phyloP scores from a whole-genome alignment of 2,888 invertebrate species.

The Eledona agricola region DNA sequence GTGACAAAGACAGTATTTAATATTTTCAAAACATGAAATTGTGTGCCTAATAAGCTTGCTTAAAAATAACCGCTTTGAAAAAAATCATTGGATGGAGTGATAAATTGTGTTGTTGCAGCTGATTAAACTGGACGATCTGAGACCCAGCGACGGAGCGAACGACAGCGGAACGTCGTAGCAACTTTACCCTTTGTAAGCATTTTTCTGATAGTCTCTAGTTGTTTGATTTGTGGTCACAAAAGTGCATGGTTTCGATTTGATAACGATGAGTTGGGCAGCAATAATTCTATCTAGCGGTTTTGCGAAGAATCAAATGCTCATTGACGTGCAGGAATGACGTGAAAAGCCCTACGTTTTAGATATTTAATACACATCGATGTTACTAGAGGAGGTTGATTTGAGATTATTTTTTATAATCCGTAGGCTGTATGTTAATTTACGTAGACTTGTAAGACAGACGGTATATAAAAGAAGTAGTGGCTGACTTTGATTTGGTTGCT shows the following conservation, averaged over 20 bases:
- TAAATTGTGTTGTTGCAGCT: slow-evolving; percentile 61
- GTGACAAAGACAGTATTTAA: too few relatives aligned
- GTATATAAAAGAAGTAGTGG: slow-evolving; percentile 23
- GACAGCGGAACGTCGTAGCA: slow-evolving; percentile 58
- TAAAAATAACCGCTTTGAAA: background rate
- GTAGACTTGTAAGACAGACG: slow-evolving; percentile 37
- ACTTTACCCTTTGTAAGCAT: slow-evolving; percentile 30
- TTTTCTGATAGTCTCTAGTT: slow-evolving; percentile 11
- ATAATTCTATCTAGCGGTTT: slow-evolving; percentile 37
- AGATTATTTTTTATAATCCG: slow-evolving; percentile 54
- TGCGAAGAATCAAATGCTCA: slow-evolving; percentile 42
- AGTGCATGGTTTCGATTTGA: slow-evolving; percentile 29
- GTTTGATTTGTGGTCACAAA: slow-evolving; percentile 19
- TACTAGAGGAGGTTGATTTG: slow-evolving; percentile 52
- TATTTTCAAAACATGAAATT: too few relatives aligned
- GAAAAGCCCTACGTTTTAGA: slow-evolving; percentile 23
- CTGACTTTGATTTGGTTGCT: slow-evolving; percentile 28
- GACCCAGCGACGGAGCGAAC: slow-evolving; percentile 52
- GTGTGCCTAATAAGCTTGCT: too few relatives aligned
- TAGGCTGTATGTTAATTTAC: slow-evolving; percentile 34
- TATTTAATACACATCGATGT: slow-evolving; percentile 40
- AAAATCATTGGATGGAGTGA: background rate
- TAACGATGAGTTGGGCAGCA: too few relatives aligned
- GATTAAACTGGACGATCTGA: slow-evolving; percentile 75
- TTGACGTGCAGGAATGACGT: slow-evolving; percentile 20